Evolutionary conservation across 2,113 vertebrate species (phyloP).

Genomic region (Falco punctatus): DNA sequence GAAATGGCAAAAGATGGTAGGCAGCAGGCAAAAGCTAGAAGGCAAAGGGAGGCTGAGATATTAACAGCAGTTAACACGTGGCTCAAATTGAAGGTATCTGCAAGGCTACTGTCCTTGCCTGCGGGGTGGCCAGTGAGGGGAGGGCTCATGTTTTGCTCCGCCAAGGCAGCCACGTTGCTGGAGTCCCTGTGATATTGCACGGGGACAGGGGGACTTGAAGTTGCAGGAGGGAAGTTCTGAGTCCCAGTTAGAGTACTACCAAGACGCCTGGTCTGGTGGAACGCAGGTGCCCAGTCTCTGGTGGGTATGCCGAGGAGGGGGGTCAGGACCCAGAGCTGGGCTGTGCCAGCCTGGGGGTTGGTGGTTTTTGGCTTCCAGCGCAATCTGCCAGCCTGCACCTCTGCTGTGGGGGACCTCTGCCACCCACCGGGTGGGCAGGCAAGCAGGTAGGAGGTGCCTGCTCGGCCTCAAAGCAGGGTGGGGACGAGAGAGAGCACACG

Average conservation of each 20-base stretch:
- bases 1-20: background rate
- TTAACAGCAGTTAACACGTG: accelerated
- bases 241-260: accelerated
- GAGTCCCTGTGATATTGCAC: accelerated
- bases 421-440: background rate
- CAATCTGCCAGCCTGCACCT: background rate
- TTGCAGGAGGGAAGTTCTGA: background rate
- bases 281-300: accelerated
- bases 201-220: accelerated
- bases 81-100: background rate
- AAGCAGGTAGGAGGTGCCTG: background rate
- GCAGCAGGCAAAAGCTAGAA: background rate
- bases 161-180: accelerated
- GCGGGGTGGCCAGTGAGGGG: accelerated
- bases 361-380: background rate
- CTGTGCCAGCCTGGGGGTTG: background rate
- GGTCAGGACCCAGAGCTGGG: background rate
- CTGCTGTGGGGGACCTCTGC: background rate
- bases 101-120: background rate
- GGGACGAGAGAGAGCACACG: accelerated
- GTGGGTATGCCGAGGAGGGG: background rate
- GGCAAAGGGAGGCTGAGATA: background rate
- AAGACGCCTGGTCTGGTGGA: background rate
- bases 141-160: accelerated
- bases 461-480: background rate